These are phyloP conservation scores for Riptortus pedestris DNA, from an alignment of 1,140 invertebrate species.

Conservation along the genomic window DNA sequence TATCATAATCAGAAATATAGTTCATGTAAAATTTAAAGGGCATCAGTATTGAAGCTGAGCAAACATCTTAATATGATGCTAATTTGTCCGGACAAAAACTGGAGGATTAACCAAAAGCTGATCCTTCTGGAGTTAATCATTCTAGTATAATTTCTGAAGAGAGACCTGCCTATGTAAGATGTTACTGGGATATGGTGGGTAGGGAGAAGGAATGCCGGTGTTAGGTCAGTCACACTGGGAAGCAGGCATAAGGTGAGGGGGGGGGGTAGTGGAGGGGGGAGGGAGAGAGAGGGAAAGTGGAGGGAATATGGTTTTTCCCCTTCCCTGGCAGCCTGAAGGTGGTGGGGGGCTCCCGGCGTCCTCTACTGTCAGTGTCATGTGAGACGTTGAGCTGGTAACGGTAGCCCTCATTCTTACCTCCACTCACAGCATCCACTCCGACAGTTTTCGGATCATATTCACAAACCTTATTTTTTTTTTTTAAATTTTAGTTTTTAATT, in stretches of 20 bases:
- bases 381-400: not conserved
- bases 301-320: not conserved
- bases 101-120: too few relatives aligned
- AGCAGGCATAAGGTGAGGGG: too few relatives aligned
- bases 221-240: slow-evolving; percentile 2
- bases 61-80: too few relatives aligned
- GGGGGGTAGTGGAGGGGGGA: too few relatives aligned
- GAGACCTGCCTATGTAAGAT: too few relatives aligned
- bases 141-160: too few relatives aligned
- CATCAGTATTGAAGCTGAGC: too few relatives aligned
- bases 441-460: slow-evolving; percentile 19
- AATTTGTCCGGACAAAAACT: too few relatives aligned
- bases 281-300: not conserved
- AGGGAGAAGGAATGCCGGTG: not conserved
- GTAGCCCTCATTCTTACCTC: not conserved
- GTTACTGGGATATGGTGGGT: not conserved
- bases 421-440: not conserved
- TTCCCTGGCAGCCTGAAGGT: not conserved
- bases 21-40: too few relatives aligned
- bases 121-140: too few relatives aligned
- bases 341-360: not conserved
- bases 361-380: not conserved
- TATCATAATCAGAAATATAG: too few relatives aligned
- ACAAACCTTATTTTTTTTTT: slow-evolving; percentile 16
- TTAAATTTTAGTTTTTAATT: not conserved